These are phyloP conservation scores for Tapera naevia DNA, from an alignment of 2,797 vertebrate species.

Conservation along the genomic window DNA sequence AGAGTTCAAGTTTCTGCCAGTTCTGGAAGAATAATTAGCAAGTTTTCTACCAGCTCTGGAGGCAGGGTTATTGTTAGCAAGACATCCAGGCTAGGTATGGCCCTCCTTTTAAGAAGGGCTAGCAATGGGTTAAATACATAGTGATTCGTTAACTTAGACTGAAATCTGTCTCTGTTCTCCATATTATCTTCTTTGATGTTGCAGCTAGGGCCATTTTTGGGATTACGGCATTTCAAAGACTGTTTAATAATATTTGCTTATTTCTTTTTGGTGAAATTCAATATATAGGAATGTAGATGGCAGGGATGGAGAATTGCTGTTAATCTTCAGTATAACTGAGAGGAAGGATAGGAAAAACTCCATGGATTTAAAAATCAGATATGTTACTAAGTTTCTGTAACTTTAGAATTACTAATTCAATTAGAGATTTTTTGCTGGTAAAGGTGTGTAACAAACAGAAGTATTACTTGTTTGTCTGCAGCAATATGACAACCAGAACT, in stretches of 20 bases:
- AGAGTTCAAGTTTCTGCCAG: conserved; percentile 54
- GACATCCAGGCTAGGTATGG: background rate
- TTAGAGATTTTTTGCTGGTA: background rate
- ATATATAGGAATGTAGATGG: background rate
- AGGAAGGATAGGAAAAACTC: background rate
- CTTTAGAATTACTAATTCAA: background rate
- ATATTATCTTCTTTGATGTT: background rate
- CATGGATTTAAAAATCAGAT: background rate
- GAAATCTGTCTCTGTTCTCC: background rate
- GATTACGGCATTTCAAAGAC: background rate
- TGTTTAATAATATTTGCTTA: background rate
- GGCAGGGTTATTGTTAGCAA: background rate
- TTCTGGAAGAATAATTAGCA: conserved; percentile 32
- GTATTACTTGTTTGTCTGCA: background rate
- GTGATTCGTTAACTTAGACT: background rate
- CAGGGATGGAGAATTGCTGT: background rate
- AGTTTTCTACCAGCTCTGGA: background rate
- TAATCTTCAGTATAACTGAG: background rate
- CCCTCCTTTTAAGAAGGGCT: background rate
- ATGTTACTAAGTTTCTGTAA: background rate
- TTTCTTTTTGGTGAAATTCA: background rate
- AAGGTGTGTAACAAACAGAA: background rate
- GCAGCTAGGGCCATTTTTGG: background rate
- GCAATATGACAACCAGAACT: background rate
- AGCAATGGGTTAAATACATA: background rate